phyloP scores from a whole-genome alignment of 2,113 vertebrate genomes.

The Athene cunicularia region DNA sequence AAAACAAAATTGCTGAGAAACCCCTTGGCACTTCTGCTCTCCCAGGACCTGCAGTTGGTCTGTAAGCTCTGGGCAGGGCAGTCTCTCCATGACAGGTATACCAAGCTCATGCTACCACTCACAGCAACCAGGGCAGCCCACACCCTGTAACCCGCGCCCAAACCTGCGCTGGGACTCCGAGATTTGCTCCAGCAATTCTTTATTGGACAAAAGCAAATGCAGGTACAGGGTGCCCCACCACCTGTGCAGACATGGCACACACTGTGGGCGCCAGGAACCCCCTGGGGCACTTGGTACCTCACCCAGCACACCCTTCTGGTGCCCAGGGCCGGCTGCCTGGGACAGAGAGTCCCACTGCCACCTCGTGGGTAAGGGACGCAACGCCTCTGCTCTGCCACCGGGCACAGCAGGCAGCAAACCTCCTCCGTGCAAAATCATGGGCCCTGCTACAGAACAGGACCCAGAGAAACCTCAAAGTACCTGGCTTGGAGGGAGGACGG shows the following conservation, averaged over 20 bases:
- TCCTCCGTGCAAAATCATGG: not conserved
- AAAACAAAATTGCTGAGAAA: not conserved
- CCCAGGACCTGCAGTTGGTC: not conserved
- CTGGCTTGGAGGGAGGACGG: not conserved
- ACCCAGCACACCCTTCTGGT: not conserved
- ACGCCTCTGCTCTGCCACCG: not conserved
- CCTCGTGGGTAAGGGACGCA: slow-evolving; percentile 53
- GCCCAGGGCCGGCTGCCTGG: not conserved
- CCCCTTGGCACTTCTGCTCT: not conserved
- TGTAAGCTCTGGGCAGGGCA: not conserved
- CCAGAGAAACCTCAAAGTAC: not conserved
- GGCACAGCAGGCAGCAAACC: not conserved
- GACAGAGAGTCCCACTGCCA: slow-evolving; percentile 56
- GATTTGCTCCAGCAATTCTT: not conserved
- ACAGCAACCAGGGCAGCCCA: not conserved
- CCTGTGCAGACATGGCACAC: not conserved
- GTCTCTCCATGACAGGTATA: not conserved
- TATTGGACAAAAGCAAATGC: slow-evolving; percentile 2
- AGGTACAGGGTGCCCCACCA: not conserved
- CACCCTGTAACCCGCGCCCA: not conserved
- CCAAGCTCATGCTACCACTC: not conserved
- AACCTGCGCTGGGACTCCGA: not conserved
- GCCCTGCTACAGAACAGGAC: not conserved
- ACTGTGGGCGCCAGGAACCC: not conserved
- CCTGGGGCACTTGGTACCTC: not conserved